These are phyloP conservation scores for Hirtodrosophila duncani DNA, from an alignment of 2,888 invertebrate species.

Conservation along the genomic window DNA sequence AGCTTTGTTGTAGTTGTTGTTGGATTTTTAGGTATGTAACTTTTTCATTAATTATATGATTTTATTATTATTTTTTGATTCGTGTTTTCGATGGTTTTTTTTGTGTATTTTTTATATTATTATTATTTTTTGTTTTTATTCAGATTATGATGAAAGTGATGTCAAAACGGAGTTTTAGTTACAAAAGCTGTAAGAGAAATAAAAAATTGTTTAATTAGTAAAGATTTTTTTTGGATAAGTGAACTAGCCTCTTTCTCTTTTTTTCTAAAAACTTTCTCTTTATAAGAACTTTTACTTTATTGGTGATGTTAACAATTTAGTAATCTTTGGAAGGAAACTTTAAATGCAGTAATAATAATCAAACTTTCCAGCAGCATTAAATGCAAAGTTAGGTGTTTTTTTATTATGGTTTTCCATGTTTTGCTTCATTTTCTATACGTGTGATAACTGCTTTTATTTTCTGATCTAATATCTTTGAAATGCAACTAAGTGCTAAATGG, in stretches of 20 bases:
- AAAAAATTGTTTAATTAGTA: constrained; percentile 41
- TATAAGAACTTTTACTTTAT: too few relatives aligned
- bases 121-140: constrained; percentile 70
- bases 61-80: constrained; percentile 60
- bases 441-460: too few relatives aligned
- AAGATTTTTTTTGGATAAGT: neutral
- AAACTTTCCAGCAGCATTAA: too few relatives aligned
- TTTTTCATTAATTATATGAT: constrained; percentile 71
- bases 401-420: neutral
- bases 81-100: constrained; percentile 75
- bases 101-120: constrained; percentile 37
- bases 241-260: too few relatives aligned
- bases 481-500: too few relatives aligned
- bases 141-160: constrained; percentile 79
- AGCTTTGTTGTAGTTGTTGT: constrained; percentile 56
- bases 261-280: too few relatives aligned
- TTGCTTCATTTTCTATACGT: constrained; percentile 5
- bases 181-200: constrained; percentile 76
- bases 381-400: too few relatives aligned
- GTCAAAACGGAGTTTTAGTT: constrained; percentile 79
- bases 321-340: too few relatives aligned
- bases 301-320: too few relatives aligned
- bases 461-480: too few relatives aligned
- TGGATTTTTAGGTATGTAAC: constrained; percentile 38
- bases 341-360: too few relatives aligned